Evolutionary conservation across 2,113 vertebrate genomes (phyloP).

Genomic region (Circaetus cinerascens): DNA sequence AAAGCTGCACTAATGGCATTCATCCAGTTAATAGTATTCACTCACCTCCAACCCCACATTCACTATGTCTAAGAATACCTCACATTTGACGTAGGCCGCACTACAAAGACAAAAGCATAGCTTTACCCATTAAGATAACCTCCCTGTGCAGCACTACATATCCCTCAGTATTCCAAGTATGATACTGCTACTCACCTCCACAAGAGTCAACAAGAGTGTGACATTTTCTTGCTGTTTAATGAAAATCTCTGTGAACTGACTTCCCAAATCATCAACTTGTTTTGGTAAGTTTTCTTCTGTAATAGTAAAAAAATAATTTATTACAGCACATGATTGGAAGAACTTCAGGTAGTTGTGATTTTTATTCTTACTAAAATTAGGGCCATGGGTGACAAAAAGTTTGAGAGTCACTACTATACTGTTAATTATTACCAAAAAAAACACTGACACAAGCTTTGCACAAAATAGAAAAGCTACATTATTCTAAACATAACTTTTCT

Average conservation of each 20-base stretch:
- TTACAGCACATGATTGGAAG: not conserved
- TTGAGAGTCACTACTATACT: not conserved
- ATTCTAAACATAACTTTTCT: not conserved
- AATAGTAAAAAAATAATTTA: constrained; percentile 37
- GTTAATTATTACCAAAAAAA: not conserved
- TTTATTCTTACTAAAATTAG: not conserved
- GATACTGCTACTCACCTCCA: constrained; percentile 81
- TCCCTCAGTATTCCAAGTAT: not conserved
- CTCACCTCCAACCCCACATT: not conserved
- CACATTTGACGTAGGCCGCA: not conserved
- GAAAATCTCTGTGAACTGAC: constrained; percentile 91
- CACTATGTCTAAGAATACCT: not conserved
- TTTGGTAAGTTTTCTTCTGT: constrained; percentile 89
- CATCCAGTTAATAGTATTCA: not conserved
- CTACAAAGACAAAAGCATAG: no score
- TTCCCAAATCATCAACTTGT: constrained; percentile 87
- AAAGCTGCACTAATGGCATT: not conserved
- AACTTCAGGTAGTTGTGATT: not conserved
- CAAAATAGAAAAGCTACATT: not conserved
- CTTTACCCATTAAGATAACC: not conserved
- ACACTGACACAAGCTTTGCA: not conserved
- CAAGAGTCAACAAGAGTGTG: constrained; percentile 85
- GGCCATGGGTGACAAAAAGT: not conserved
- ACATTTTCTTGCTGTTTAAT: constrained; percentile 92
- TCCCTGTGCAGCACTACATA: not conserved